These are phyloP conservation scores for Isurus oxyrinchus DNA, from an alignment of 2,113 vertebrate species.

Conservation along the genomic window DNA sequence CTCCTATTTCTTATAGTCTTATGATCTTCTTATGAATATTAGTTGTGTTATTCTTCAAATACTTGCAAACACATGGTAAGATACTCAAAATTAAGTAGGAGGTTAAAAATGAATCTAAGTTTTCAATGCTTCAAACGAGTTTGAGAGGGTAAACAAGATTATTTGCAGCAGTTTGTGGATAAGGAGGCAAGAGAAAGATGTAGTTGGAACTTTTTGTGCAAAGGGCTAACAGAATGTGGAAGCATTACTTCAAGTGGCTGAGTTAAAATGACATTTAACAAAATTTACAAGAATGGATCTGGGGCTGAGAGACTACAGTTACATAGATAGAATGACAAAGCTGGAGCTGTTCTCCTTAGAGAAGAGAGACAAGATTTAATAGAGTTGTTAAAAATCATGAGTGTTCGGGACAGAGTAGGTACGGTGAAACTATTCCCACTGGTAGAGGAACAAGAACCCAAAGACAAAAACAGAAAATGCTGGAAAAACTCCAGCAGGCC, in stretches of 20 bases:
- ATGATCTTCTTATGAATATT: neutral
- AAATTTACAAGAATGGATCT: neutral
- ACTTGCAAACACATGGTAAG: neutral
- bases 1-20: neutral
- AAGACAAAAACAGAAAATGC: too few relatives aligned
- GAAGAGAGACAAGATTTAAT: too few relatives aligned
- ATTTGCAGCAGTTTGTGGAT: neutral
- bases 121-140: neutral
- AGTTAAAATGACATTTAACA: neutral
- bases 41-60: neutral
- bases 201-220: neutral
- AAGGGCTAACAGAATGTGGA: too few relatives aligned
- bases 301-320: too few relatives aligned
- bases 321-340: too few relatives aligned
- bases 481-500: too few relatives aligned
- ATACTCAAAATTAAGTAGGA: neutral
- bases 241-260: too few relatives aligned
- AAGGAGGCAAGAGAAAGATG: neutral
- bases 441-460: too few relatives aligned
- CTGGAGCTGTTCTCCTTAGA: too few relatives aligned
- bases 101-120: neutral
- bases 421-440: too few relatives aligned
- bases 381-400: too few relatives aligned
- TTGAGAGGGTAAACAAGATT: neutral
- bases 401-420: too few relatives aligned